Conservation (phyloP, 2,113 vertebrate species). For the Alethe castanea region DNA sequence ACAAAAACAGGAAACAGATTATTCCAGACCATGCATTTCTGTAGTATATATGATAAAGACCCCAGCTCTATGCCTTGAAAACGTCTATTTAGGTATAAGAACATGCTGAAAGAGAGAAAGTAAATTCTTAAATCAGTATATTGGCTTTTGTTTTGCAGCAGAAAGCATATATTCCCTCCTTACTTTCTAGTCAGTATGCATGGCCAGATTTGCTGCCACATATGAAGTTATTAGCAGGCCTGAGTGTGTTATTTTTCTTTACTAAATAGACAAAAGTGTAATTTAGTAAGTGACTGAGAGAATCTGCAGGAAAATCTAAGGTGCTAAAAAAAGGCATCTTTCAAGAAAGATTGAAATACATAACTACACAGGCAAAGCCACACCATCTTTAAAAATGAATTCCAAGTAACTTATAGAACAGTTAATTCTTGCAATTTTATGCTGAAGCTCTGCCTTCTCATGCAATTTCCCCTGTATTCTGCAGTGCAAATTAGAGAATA, state of each 20-base stretch:
- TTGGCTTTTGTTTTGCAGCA: background rate
- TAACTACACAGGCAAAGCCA: background rate
- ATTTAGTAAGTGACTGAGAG: slow-evolving; percentile 42
- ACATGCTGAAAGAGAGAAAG: background rate
- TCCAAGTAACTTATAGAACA: background rate
- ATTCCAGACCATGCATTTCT: background rate
- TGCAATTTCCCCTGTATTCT: background rate
- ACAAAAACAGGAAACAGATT: background rate
- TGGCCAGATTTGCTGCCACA: background rate
- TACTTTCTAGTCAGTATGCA: background rate
- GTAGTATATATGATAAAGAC: background rate
- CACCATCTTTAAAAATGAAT: background rate
- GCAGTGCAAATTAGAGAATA: background rate
- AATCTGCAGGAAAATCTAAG: background rate
- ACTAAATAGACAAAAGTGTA: slow-evolving; percentile 18
- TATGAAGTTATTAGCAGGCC: background rate
- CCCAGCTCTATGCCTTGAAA: background rate
- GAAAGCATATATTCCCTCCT: slow-evolving; percentile 32
- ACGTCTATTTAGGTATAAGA: background rate
- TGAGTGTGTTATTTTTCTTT: background rate
- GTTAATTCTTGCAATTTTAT: background rate
- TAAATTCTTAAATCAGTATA: slow-evolving; percentile 26
- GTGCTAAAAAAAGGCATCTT: background rate
- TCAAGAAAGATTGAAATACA: background rate
- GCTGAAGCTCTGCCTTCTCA: background rate